These are phyloP conservation scores for Pissodes strobi DNA, from an alignment of 1,140 invertebrate species.

Conservation along the genomic window DNA sequence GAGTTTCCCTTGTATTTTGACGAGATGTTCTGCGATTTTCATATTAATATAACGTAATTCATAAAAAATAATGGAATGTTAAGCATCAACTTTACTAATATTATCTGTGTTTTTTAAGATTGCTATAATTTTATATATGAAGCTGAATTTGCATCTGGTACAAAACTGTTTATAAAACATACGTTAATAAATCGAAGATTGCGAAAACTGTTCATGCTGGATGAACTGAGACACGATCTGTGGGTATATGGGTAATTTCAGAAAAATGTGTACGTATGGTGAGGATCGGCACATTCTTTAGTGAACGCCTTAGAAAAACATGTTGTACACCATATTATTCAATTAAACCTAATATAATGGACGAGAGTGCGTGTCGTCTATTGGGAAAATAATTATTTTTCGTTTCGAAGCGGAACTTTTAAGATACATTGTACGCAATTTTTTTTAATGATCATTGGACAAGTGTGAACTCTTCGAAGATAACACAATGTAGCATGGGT, in stretches of 20 bases:
- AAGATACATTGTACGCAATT: neutral
- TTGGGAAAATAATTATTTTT: conserved; percentile 1
- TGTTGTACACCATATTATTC: conserved; percentile 20
- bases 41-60: no score
- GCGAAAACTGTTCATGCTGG: neutral
- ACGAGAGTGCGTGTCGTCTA: conserved; percentile 12
- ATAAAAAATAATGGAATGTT: no score
- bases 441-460: neutral
- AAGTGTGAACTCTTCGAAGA: neutral
- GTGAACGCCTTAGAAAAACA: conserved; percentile 16
- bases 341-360: conserved; percentile 21
- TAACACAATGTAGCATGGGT: no score
- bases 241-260: conserved; percentile 13
- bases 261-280: conserved; percentile 16
- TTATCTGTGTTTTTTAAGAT: no score
- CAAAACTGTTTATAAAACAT: no score
- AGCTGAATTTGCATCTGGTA: no score
- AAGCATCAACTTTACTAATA: no score
- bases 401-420: neutral
- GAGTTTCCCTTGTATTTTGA: no score
- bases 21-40: no score
- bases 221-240: conserved; percentile 13
- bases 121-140: no score
- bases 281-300: conserved; percentile 14
- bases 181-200: neutral